Evolutionary conservation across 2,797 vertebrate genomes (phyloP).

Genomic region (Leptodactylus fallax): DNA sequence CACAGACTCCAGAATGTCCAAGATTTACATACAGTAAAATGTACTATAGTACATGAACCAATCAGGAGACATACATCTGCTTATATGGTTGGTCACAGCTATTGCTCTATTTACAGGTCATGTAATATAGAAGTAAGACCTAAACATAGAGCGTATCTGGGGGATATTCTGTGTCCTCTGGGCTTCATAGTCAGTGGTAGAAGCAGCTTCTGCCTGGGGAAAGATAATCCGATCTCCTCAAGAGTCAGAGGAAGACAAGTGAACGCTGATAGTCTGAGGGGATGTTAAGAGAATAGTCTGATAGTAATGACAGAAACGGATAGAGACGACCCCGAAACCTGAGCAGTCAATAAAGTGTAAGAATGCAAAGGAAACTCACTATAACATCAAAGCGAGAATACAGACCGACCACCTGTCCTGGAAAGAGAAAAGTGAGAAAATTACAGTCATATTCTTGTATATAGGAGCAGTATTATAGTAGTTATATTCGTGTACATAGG

Average conservation of each 20-base stretch:
- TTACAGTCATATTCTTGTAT: conserved; percentile 1
- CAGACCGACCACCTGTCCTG: conserved; percentile 90
- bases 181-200: not conserved
- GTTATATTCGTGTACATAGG: not conserved
- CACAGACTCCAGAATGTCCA: not conserved
- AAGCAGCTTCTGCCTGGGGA: not conserved
- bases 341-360: not conserved
- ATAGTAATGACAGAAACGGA: too few species aligned
- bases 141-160: not conserved
- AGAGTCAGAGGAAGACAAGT: too few species aligned
- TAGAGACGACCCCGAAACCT: not conserved
- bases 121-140: not conserved
- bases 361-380: conserved; percentile 79
- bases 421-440: conserved; percentile 28
- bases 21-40: not conserved
- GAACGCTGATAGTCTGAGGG: too few species aligned
- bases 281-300: too few species aligned
- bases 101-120: not conserved
- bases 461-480: conserved; percentile 2
- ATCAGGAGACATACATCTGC: not conserved
- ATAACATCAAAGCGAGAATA: conserved; percentile 96
- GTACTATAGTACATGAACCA: not conserved
- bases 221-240: not conserved
- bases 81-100: not conserved
- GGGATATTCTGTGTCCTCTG: not conserved